Evolutionary conservation across 2,797 vertebrate species (phyloP), one percentile per base, ranked within the genome.

Genomic region (Takifugu ocellatus): DNA sequence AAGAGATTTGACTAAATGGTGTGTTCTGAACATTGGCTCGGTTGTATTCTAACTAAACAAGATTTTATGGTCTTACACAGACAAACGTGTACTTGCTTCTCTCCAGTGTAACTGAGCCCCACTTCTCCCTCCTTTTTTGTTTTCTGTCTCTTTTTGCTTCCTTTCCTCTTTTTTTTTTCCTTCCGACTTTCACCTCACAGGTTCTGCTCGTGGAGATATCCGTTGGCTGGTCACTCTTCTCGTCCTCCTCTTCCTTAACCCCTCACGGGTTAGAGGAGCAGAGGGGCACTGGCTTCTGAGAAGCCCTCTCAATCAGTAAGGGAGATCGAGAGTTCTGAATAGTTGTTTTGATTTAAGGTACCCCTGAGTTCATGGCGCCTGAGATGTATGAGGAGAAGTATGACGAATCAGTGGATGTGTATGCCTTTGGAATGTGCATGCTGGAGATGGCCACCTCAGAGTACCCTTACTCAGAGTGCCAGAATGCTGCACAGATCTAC

Each of bases 341-440:
- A 91, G 88, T 96, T 98, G 93, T 98, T 96, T 96, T 96, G 95
- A 97, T 97, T 97, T 96, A 96, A 99, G 97, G 97, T 96, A 99
- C 96, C 91, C 97, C 96, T 93, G 97, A 99, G 91, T 99, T 99
- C 94, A 99, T 99, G 97, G 97, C 96, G 84, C 96, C 96, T 85
- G 96, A 98, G 94, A 99, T 99, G 97, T 99, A 99, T 95, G 97
- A 98, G 87, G 97, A 99, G 94, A 98, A 99, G 92, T 99, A 99
- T 86, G 97, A 98, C 93, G 97, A 99, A 87, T 98, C 96, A 84
- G 97, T 98, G 93, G 96, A 99, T 90, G 96, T 99, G 60, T 99
- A 99, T 95, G 96, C 97, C 93, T 98, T 99, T 96, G 97, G 96
- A 88, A 99, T 99, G 97, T 99, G 96, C 93, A 99, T 99, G 97